These are phyloP conservation scores for Neoscelio sp. DNA, from an alignment of 2,888 invertebrate genomes.

Conservation along the genomic window DNA sequence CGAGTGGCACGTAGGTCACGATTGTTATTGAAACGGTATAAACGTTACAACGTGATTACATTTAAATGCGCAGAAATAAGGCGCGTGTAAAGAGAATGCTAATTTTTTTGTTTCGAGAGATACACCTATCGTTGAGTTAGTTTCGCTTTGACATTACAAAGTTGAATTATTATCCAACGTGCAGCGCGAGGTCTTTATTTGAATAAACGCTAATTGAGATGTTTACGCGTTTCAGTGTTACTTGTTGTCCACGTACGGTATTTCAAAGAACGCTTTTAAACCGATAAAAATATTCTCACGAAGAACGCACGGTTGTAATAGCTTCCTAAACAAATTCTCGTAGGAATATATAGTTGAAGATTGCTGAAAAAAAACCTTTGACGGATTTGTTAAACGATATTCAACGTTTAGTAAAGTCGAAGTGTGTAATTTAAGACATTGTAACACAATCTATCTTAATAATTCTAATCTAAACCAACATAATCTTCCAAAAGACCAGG, in stretches of 20 bases:
- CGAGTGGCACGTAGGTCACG: slow-evolving; percentile 13
- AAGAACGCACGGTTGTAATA: no score
- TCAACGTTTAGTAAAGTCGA: no score
- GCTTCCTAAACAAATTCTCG: no score
- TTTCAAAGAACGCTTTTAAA: slow-evolving; percentile 4
- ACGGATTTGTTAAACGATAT: no score
- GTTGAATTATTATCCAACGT: slow-evolving; percentile 23
- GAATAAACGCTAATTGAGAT: slow-evolving; percentile 41
- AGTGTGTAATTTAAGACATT: no score
- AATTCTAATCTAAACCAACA: no score
- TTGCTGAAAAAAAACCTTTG: no score
- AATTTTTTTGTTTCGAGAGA: slow-evolving; percentile 15
- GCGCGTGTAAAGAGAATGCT: slow-evolving; percentile 18
- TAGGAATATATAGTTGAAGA: no score
- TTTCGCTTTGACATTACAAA: slow-evolving; percentile 32
- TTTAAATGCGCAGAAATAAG: slow-evolving; percentile 45
- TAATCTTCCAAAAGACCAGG: no score
- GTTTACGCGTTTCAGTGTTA: slow-evolving; percentile 10
- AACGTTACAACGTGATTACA: slow-evolving; percentile 36
- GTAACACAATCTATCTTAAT: no score
- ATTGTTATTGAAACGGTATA: slow-evolving; percentile 44
- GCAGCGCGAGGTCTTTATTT: slow-evolving; percentile 27
- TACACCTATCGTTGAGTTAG: slow-evolving; percentile 40
- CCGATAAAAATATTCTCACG: background rate
- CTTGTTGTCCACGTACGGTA: background rate